Percentiles rank a stretch among this genome's conserved stretches.
phyloP scores from a whole-genome alignment of 2,888 invertebrate genomes.

The Subacronicta megacephala region DNA sequence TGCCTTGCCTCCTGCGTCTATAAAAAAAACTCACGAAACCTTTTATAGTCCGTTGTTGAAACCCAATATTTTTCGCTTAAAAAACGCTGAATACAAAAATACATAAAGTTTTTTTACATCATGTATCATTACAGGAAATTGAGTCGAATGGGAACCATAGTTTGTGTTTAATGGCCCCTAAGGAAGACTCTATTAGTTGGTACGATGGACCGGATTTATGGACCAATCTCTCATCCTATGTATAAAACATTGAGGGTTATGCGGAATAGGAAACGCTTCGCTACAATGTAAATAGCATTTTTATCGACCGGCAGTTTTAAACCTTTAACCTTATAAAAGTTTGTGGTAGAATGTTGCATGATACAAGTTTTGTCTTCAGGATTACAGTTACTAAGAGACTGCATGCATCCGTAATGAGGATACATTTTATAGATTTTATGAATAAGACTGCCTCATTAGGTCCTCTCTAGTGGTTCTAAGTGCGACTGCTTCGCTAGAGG shows the following conservation, averaged over 20 bases:
- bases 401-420: background rate
- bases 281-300: conserved; percentile 47
- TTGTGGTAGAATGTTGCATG: conserved; percentile 30
- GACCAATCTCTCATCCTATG: conserved; percentile 66
- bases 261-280: conserved; percentile 34
- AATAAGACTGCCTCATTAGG: no score
- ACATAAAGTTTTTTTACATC: conserved; percentile 36
- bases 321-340: conserved; percentile 14
- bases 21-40: no score
- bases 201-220: conserved; percentile 74
- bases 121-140: conserved; percentile 38
- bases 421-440: no score
- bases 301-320: conserved; percentile 31
- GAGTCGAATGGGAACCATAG: conserved; percentile 58
- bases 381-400: background rate
- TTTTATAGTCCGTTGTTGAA: background rate
- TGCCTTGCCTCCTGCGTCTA: no score
- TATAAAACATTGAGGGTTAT: conserved; percentile 61
- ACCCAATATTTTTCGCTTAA: background rate
- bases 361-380: conserved; percentile 1
- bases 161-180: conserved; percentile 72
- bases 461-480: no score
- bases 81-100: conserved; percentile 22
- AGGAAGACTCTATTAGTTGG: conserved; percentile 77
- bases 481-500: no score